These are phyloP conservation scores for Helicoverpa zea DNA, from an alignment of 1,140 invertebrate genomes.

Conservation along the genomic window DNA sequence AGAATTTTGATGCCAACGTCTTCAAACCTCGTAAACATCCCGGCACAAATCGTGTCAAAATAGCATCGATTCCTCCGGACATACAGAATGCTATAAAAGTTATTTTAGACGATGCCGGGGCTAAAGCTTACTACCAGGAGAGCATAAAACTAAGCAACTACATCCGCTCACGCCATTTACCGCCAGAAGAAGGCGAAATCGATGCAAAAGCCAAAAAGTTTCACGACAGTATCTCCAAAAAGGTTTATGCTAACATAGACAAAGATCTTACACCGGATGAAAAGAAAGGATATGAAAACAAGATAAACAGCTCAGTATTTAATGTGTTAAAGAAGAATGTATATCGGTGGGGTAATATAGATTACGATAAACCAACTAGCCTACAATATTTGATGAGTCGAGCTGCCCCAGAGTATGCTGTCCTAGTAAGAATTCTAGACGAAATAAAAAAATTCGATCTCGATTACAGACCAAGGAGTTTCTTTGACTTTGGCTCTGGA, in stretches of 20 bases:
- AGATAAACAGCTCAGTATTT: slow-evolving; percentile 79
- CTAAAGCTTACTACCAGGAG: slow-evolving; percentile 86
- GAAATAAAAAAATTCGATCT: slow-evolving; percentile 90
- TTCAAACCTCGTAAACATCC: slow-evolving; percentile 91
- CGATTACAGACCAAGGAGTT: slow-evolving; percentile 91
- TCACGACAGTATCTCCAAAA: slow-evolving; percentile 70
- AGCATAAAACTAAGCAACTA: slow-evolving; percentile 87
- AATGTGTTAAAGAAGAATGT: slow-evolving; percentile 87
- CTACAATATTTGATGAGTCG: slow-evolving; percentile 91
- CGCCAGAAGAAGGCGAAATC: slow-evolving; percentile 88
- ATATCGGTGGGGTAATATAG: slow-evolving; percentile 91
- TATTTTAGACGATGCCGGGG: slow-evolving; percentile 87
- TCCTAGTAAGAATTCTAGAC: slow-evolving; percentile 90
- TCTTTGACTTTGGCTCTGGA: slow-evolving; percentile 97
- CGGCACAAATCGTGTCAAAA: slow-evolving; percentile 87
- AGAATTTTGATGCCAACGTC: slow-evolving; percentile 86
- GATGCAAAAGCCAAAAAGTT: slow-evolving; percentile 79
- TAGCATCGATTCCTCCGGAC: slow-evolving; percentile 87
- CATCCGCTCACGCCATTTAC: slow-evolving; percentile 88
- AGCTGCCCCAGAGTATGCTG: slow-evolving; percentile 92
- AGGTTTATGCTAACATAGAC: slow-evolving; percentile 70
- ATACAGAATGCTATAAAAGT: slow-evolving; percentile 86
- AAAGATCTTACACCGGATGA: slow-evolving; percentile 72
- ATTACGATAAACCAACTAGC: slow-evolving; percentile 89
- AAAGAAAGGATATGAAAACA: slow-evolving; percentile 67